Conservation (phyloP, 2,888 invertebrate genomes). For the Poecilus cupreus region DNA sequence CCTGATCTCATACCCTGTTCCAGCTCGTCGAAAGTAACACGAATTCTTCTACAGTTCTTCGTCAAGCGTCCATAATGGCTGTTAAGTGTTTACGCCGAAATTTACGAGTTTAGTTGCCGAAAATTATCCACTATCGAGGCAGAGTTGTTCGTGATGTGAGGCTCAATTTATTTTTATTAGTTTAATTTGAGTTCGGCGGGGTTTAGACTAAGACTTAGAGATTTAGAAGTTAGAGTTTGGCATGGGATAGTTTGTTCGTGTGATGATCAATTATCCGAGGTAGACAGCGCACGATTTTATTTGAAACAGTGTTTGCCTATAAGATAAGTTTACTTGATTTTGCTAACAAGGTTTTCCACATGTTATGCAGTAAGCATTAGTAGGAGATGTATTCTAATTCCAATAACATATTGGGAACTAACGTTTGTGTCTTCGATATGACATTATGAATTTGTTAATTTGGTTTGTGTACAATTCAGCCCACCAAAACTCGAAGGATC, state of each 20-base stretch:
- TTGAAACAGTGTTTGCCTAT: neutral
- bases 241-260: neutral
- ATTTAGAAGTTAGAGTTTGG: neutral
- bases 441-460: no score
- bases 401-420: no score
- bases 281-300: neutral
- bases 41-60: slow-evolving; percentile 1
- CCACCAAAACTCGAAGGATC: no score
- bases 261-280: neutral
- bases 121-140: neutral
- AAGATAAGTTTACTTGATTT: no score
- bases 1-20: neutral
- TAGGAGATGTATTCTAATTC: no score
- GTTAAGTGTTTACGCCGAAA: slow-evolving; percentile 36
- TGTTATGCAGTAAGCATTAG: no score
- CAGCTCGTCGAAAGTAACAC: slow-evolving; percentile 15
- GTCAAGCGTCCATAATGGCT: neutral
- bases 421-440: no score
- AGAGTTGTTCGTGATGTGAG: neutral
- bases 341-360: no score
- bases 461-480: no score
- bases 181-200: slow-evolving; percentile 9
- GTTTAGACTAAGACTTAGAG: no score
- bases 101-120: neutral
- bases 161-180: slow-evolving; percentile 18